phyloP scores from a whole-genome alignment of 2,888 invertebrate species.

The Tridacna gigas region DNA sequence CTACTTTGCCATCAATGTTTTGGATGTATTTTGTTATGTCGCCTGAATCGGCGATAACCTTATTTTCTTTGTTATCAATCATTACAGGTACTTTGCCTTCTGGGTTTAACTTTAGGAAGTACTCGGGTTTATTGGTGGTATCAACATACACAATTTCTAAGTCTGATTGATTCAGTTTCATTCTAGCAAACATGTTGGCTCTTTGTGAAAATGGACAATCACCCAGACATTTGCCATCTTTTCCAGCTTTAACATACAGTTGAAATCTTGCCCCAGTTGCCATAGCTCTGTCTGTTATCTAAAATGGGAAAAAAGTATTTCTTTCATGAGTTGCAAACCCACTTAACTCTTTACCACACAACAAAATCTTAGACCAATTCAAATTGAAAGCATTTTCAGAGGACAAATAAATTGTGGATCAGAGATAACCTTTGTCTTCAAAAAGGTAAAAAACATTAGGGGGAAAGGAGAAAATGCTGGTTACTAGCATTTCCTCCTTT shows the following conservation, averaged over 20 bases:
- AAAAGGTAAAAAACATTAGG: too few species aligned
- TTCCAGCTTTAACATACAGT: slow-evolving; percentile 71
- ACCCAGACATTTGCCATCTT: slow-evolving; percentile 67
- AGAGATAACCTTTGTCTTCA: too few species aligned
- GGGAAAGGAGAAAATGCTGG: too few species aligned
- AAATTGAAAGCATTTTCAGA: too few species aligned
- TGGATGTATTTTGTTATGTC: slow-evolving; percentile 67
- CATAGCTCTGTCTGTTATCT: neutral
- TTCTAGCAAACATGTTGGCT: slow-evolving; percentile 61
- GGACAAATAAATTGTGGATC: too few species aligned
- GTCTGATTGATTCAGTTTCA: slow-evolving; percentile 57
- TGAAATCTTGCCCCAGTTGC: slow-evolving; percentile 58
- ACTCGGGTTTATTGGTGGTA: slow-evolving; percentile 64
- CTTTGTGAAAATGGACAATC: slow-evolving; percentile 75
- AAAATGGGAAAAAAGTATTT: neutral
- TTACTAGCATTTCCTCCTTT: too few species aligned
- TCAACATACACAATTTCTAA: slow-evolving; percentile 61
- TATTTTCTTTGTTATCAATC: slow-evolving; percentile 59
- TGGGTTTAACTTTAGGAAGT: slow-evolving; percentile 65
- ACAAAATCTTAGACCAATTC: too few species aligned
- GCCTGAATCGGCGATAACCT: slow-evolving; percentile 67
- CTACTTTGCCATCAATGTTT: slow-evolving; percentile 18
- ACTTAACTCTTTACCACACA: too few species aligned
- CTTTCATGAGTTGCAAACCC: neutral
- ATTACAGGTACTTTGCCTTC: slow-evolving; percentile 72